These are phyloP conservation scores for Anastrepha obliqua DNA, from an alignment of 1,140 invertebrate genomes.

Conservation along the genomic window DNA sequence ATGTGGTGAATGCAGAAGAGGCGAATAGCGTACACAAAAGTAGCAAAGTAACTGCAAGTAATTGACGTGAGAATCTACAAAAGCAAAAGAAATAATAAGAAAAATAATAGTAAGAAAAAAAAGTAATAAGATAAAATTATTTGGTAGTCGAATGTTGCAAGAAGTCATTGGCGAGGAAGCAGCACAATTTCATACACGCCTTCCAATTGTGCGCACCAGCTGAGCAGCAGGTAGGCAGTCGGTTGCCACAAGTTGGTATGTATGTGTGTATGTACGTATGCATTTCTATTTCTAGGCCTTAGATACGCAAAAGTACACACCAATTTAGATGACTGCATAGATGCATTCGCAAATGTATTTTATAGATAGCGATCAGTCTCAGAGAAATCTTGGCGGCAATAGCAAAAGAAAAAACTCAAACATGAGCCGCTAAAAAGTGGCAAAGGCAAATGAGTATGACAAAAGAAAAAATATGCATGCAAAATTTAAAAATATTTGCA, in stretches of 20 bases:
- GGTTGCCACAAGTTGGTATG: neutral
- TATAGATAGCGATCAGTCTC: too few relatives aligned
- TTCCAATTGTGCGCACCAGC: neutral
- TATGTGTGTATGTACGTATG: too few relatives aligned
- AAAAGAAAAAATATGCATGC: too few relatives aligned
- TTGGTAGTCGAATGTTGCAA: constrained; percentile 13
- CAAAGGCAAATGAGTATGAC: too few relatives aligned
- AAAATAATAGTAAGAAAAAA: neutral
- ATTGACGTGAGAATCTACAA: constrained; percentile 42
- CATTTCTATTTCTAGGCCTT: too few relatives aligned
- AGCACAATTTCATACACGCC: neutral
- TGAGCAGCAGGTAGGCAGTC: neutral
- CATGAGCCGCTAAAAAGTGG: too few relatives aligned
- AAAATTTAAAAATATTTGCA: too few relatives aligned
- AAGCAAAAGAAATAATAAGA: neutral
- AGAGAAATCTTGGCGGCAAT: too few relatives aligned
- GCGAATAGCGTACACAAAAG: neutral
- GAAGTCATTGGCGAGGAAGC: neutral
- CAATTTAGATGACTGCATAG: too few relatives aligned
- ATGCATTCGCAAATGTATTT: too few relatives aligned
- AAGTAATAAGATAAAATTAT: constrained; percentile 1
- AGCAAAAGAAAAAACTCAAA: too few relatives aligned
- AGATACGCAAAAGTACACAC: too few relatives aligned
- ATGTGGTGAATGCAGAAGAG: neutral
- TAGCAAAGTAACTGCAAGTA: constrained; percentile 33